These are phyloP conservation scores for Sebastes minor DNA, from an alignment of 2,797 vertebrate genomes.

Conservation along the genomic window DNA sequence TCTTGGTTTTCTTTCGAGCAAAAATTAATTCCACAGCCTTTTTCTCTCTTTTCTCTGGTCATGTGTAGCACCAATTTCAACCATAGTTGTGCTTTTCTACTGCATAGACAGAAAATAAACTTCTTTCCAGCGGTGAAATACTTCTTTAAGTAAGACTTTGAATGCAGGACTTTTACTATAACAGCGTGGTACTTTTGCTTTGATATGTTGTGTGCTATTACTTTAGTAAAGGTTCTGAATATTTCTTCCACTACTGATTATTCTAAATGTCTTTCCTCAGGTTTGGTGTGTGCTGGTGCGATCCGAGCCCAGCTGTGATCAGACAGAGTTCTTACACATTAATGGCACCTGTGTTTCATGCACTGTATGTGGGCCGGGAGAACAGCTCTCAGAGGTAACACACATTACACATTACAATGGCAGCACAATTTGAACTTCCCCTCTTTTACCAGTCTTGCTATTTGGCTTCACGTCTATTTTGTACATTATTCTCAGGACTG, in stretches of 20 bases:
- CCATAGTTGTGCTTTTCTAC: too few species aligned
- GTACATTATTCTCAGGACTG: conserved; percentile 60
- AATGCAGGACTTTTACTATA: neutral
- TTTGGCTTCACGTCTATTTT: neutral
- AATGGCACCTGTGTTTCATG: conserved; percentile 66
- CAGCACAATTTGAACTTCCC: neutral
- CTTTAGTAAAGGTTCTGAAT: neutral
- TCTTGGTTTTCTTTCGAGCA: too few species aligned
- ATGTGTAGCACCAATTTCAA: too few species aligned
- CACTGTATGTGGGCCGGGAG: conserved; percentile 61
- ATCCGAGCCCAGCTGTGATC: conserved; percentile 61
- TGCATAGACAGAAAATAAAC: too few species aligned
- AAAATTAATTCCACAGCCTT: too few species aligned
- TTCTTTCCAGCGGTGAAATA: too few species aligned
- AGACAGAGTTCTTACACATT: conserved; percentile 59
- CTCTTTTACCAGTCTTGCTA: neutral
- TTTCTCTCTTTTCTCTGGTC: too few species aligned
- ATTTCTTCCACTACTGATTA: neutral
- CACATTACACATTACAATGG: neutral
- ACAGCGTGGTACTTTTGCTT: too few species aligned
- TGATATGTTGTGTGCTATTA: too few species aligned
- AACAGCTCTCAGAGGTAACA: conserved; percentile 70
- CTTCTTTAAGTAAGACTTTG: too few species aligned
- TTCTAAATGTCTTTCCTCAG: conserved; percentile 21
- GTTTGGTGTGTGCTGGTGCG: conserved; percentile 26